Percentiles rank a stretch among this genome's conserved stretches.
Conservation (phyloP, 2,888 invertebrate species). For the Drosophila robusta region DNA sequence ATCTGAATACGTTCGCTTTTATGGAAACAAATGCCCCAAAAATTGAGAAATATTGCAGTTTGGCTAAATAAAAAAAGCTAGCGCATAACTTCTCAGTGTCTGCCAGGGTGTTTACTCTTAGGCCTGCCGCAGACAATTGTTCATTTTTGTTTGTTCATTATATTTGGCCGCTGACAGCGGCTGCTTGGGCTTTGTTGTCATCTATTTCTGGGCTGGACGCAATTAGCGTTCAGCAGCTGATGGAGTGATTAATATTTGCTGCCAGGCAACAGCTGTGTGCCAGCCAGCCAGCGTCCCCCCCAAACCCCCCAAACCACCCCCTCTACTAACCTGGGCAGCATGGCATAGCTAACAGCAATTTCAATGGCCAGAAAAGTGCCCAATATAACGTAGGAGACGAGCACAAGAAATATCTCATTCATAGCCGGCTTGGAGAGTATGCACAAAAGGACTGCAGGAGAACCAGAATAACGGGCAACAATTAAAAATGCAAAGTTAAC, state of each 20-base stretch:
- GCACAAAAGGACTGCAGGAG: slow-evolving; percentile 87
- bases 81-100: neutral
- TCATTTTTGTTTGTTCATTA: slow-evolving; percentile 19
- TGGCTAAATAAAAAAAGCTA: no score
- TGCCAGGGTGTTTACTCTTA: neutral
- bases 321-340: slow-evolving; percentile 84
- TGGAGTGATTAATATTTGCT: slow-evolving; percentile 62
- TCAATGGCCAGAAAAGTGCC: slow-evolving; percentile 92
- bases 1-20: no score
- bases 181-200: slow-evolving; percentile 35
- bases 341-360: slow-evolving; percentile 86
- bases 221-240: slow-evolving; percentile 59
- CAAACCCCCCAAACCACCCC: no score
- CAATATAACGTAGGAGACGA: slow-evolving; percentile 93
- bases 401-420: slow-evolving; percentile 94
- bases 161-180: slow-evolving; percentile 14
- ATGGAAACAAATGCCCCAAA: no score
- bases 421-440: slow-evolving; percentile 93
- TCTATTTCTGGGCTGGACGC: slow-evolving; percentile 32
- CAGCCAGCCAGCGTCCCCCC: neutral
- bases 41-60: no score
- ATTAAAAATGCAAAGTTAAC: slow-evolving; percentile 11
- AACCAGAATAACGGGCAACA: neutral
- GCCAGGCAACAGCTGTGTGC: slow-evolving; percentile 46
- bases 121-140: neutral